Percentiles rank a stretch among this genome's conserved stretches.
Conservation (phyloP, 2,113 vertebrate genomes). For the Atherinomorus stipes region DNA sequence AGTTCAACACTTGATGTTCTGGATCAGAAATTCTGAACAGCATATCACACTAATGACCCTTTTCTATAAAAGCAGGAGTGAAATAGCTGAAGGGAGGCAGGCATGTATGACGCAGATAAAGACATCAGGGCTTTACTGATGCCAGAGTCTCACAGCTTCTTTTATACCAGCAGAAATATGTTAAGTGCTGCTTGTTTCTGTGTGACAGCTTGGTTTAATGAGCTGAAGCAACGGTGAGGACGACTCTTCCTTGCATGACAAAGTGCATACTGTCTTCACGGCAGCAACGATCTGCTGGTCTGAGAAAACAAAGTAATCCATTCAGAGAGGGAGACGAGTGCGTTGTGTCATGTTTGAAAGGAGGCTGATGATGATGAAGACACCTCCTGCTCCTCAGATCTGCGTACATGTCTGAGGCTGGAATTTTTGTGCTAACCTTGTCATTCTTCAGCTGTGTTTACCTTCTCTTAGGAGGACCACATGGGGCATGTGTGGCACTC, state of each 20-base stretch:
- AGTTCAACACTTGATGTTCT: background rate
- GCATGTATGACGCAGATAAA: background rate
- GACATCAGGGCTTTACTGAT: background rate
- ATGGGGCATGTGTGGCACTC: too few species aligned
- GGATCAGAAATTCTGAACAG: background rate
- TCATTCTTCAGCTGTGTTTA: too few species aligned
- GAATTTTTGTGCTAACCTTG: too few species aligned
- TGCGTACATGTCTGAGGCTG: too few species aligned
- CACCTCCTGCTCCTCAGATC: too few species aligned
- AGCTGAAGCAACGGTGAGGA: background rate
- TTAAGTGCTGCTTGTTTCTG: background rate
- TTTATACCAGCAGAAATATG: background rate
- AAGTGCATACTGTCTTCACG: background rate
- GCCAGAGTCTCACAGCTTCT: background rate
- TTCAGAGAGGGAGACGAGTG: too few species aligned
- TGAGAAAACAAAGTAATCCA: background rate
- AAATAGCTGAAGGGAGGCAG: background rate
- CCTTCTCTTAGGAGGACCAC: too few species aligned
- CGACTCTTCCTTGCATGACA: background rate
- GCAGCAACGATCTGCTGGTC: background rate
- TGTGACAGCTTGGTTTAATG: background rate
- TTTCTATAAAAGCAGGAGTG: background rate
- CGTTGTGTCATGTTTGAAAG: too few species aligned
- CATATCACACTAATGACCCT: background rate
- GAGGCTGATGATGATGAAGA: too few species aligned